Percentiles rank a stretch among this genome's conserved stretches.
Conservation (phyloP, 2,888 invertebrate genomes). For the Epistrophe grossulariae region DNA sequence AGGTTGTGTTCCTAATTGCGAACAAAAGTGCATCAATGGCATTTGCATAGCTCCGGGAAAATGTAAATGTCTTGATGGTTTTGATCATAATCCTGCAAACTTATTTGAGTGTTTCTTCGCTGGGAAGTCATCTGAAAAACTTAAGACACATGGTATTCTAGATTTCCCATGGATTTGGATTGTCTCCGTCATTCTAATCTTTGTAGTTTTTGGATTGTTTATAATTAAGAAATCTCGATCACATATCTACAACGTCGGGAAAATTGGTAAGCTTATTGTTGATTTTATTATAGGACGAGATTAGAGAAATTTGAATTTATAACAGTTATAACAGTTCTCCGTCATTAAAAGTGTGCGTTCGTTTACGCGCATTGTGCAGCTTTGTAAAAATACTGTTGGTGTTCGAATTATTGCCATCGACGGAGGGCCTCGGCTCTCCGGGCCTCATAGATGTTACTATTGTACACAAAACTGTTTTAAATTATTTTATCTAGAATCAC, state of each 20-base stretch:
- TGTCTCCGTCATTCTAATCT: not conserved
- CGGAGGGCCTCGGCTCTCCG: too few relatives aligned
- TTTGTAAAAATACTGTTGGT: too few relatives aligned
- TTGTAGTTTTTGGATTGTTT: not conserved
- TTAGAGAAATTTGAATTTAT: too few relatives aligned
- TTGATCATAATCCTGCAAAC: not conserved
- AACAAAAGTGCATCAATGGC: constrained; percentile 1
- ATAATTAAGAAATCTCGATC: not conserved
- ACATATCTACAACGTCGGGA: not conserved
- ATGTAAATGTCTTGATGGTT: constrained; percentile 18
- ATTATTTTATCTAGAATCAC: too few relatives aligned
- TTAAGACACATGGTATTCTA: not conserved
- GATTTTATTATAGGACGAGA: too few relatives aligned
- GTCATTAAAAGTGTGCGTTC: too few relatives aligned
- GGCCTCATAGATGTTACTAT: too few relatives aligned
- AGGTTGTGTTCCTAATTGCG: constrained; percentile 1
- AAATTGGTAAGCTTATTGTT: not conserved
- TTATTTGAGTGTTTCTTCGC: not conserved
- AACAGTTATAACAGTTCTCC: too few relatives aligned
- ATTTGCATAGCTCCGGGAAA: not conserved
- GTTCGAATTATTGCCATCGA: too few relatives aligned
- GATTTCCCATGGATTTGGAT: not conserved
- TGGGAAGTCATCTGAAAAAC: not conserved
- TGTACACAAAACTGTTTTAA: too few relatives aligned
- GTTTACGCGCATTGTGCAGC: too few relatives aligned